These are phyloP conservation scores for Antheraea pernyi DNA, from an alignment of 1,140 invertebrate species.

Conservation along the genomic window DNA sequence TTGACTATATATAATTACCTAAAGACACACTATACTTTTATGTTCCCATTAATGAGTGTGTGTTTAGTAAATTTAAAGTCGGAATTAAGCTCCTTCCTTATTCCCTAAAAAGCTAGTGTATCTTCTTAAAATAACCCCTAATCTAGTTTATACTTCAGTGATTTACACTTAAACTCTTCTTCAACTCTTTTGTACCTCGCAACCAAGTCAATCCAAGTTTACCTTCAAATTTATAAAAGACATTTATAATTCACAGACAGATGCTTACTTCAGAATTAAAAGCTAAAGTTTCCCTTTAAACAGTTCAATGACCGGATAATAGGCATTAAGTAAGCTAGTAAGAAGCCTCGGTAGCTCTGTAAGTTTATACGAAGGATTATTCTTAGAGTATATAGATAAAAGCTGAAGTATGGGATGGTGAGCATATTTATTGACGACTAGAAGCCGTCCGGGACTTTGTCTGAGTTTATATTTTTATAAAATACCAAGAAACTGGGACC, in stretches of 20 bases:
- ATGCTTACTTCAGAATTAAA: slow-evolving; percentile 1
- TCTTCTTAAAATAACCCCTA: not conserved
- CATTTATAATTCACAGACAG: not conserved
- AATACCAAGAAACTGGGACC: too few species aligned
- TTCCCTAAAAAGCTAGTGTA: not conserved
- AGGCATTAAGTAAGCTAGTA: slow-evolving; percentile 29
- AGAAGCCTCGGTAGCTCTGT: slow-evolving; percentile 39
- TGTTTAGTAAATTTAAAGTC: not conserved
- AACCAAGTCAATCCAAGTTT: slow-evolving; percentile 1
- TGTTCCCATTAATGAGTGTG: too few species aligned
- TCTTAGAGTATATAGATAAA: slow-evolving; percentile 15
- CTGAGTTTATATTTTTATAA: too few species aligned
- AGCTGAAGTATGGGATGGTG: not conserved
- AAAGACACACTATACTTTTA: too few species aligned
- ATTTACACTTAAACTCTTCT: not conserved
- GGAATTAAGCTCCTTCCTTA: not conserved
- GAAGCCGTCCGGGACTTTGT: too few species aligned
- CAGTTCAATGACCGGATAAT: slow-evolving; percentile 41
- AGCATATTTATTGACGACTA: too few species aligned
- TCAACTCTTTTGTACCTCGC: not conserved
- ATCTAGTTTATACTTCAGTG: not conserved
- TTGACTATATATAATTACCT: too few species aligned
- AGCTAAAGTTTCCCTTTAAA: slow-evolving; percentile 21
- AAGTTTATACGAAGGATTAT: slow-evolving; percentile 37
- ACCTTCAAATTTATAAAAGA: not conserved